Percentiles rank a stretch among this genome's conserved stretches.
Conservation (phyloP, 2,888 invertebrate genomes). For the Alloplasta piceator region DNA sequence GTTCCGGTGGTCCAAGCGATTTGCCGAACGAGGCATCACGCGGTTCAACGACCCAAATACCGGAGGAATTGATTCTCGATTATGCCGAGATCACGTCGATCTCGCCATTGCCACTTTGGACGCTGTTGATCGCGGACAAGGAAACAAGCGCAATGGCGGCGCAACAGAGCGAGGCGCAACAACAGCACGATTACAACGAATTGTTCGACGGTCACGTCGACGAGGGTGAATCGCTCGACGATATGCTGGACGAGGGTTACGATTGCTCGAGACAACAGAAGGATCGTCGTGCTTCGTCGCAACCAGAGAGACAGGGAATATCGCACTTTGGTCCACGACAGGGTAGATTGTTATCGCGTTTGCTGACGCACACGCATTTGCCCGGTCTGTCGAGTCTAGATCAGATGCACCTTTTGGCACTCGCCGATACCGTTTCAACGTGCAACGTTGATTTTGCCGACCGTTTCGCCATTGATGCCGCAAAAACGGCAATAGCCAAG, state of each 20-base stretch:
- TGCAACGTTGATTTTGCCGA: conserved; percentile 95
- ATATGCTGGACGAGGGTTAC: conserved; percentile 89
- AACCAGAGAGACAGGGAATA: conserved; percentile 89
- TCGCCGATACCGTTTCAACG: conserved; percentile 98
- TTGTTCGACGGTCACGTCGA: conserved; percentile 93
- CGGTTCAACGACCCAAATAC: conserved; percentile 91
- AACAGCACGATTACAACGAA: conserved; percentile 93
- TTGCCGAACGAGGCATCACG: conserved; percentile 90
- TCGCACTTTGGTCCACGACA: conserved; percentile 95
- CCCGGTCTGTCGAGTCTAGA: conserved; percentile 98
- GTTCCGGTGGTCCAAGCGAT: conserved; percentile 82
- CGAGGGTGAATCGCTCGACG: conserved; percentile 92
- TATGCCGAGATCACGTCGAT: conserved; percentile 99
- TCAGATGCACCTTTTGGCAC: conserved; percentile 99
- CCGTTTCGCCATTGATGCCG: conserved; percentile 88
- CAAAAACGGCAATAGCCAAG: conserved; percentile 88
- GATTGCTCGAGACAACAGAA: conserved; percentile 85
- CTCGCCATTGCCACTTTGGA: conserved; percentile 98
- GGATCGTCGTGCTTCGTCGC: conserved; percentile 87
- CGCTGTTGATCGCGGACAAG: conserved; percentile 96
- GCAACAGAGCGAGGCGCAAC: conserved; percentile 82
- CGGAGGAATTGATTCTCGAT: conserved; percentile 94
- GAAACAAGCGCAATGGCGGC: conserved; percentile 85
- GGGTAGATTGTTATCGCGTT: conserved; percentile 92
- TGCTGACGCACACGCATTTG: conserved; percentile 96